Evolutionary conservation across 1,140 invertebrate species (phyloP).

Genomic region (Lepidurus packardi): DNA sequence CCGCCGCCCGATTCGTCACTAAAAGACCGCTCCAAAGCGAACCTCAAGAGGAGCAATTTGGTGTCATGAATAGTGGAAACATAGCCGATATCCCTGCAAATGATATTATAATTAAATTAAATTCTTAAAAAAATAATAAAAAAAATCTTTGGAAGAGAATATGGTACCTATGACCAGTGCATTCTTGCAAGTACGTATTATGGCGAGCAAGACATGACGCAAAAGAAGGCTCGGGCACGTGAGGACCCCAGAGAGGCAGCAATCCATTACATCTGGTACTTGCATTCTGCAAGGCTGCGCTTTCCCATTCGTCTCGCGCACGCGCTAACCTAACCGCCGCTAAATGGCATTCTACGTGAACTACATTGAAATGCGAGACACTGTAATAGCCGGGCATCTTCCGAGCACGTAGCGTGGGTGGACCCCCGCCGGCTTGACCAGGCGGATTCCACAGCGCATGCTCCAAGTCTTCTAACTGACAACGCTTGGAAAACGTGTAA

Average conservation of each 20-base stretch:
- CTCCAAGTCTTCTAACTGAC: constrained; percentile 90
- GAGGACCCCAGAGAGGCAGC: constrained; percentile 90
- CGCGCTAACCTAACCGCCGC: constrained; percentile 78
- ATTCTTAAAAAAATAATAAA: too few relatives aligned
- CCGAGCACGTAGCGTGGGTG: constrained; percentile 36
- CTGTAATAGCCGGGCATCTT: constrained; percentile 69
- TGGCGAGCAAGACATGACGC: constrained; percentile 86
- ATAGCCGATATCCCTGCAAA: constrained; percentile 73
- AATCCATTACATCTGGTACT: constrained; percentile 96
- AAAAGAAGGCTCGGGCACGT: constrained; percentile 90
- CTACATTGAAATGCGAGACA: constrained; percentile 96
- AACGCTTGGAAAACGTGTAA: constrained; percentile 95
- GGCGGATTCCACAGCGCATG: constrained; percentile 73
- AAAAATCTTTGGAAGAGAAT: constrained; percentile 28
- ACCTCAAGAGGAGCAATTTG: constrained; percentile 80
- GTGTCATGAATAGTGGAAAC: constrained; percentile 86
- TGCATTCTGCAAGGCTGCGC: constrained; percentile 92
- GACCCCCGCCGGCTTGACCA: constrained; percentile 44
- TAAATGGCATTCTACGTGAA: constrained; percentile 97
- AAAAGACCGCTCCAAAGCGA: constrained; percentile 90
- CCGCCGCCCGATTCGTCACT: constrained; percentile 96
- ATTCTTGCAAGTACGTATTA: constrained; percentile 78
- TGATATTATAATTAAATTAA: constrained; percentile 29
- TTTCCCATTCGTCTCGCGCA: constrained; percentile 92
- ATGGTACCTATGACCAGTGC: constrained; percentile 60